Base-by-base conservation (phyloP, 2,797 vertebrate species). In the Carapus acus region DNA sequence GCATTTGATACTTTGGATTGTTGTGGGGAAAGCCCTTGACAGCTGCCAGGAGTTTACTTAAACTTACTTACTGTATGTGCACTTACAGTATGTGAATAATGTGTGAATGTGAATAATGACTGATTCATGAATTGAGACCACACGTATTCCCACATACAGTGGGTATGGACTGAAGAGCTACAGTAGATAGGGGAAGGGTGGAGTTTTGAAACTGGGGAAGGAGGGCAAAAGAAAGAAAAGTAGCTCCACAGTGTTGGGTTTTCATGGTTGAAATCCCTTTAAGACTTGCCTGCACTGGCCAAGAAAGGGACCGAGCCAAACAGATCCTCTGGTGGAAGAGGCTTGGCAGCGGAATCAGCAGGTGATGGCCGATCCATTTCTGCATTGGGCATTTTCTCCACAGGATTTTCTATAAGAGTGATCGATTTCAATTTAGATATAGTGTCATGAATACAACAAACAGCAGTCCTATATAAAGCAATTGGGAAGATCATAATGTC, bases 241-340 rank as follows among this genome's bases (percentile, higher is more conserved):
- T 49, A 63, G 75, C 72, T 71, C 79, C 81, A 83, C 78, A 81
- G 84, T 80, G 80, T 56, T 53, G 73, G 79, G 78, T 86, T 86
- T 72, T 84, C 73, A 68, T 34, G 69, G 72, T 58, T 60, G 67
- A 78, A 74, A 80, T 74, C 71, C 81, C 69, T 78, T 78, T 89
- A 90, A 84, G 90, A 98, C 96, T 99, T 97, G 95, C 95, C 96
- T 97, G 94, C 81, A 77, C 87, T 91, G 87, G 92, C 90, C 93
- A 96, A 83, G 69, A 98, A 97, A 54, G 94, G 94, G 76, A 91
- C 88, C 43, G 93, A 96, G 86, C 94, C 95, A 69, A 99, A 98
- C 61, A 93, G 91, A 81, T 98, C 95, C 86, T 97, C 92, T 14
- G 89, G 83, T 59, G 78, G 83, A 71, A 78, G 85, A 65, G 82